Percentiles rank a stretch among this genome's conserved stretches.
phyloP scores from a whole-genome alignment of 2,888 invertebrate genomes.

The Ormyrus rosae region DNA sequence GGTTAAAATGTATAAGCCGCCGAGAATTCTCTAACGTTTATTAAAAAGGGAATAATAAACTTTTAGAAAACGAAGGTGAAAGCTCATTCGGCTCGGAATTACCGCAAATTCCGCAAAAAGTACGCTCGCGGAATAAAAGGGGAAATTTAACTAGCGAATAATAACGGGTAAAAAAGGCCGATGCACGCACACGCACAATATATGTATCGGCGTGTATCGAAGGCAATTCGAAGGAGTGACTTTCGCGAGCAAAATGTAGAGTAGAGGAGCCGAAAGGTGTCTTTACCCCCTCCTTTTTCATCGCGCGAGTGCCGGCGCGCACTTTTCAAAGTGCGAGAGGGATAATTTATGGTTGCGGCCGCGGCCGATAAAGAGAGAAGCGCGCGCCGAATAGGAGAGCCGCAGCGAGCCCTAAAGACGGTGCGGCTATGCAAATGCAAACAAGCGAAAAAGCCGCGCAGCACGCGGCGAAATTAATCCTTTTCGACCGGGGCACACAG shows the following conservation, averaged over 20 bases:
- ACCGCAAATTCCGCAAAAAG: not conserved
- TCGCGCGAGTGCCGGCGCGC: slow-evolving; percentile 28
- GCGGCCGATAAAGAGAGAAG: slow-evolving; percentile 23
- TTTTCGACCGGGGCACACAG: too few species aligned
- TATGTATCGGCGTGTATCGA: not conserved
- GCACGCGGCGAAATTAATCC: too few species aligned
- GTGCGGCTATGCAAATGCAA: slow-evolving; percentile 1
- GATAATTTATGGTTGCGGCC: slow-evolving; percentile 45
- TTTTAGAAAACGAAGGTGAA: too few species aligned
- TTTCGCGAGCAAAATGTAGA: slow-evolving; percentile 27
- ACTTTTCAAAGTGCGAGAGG: slow-evolving; percentile 43
- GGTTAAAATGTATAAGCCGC: too few species aligned
- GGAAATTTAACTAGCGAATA: not conserved
- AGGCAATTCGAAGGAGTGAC: not conserved
- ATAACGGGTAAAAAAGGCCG: not conserved
- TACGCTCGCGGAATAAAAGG: not conserved
- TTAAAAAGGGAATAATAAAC: too few species aligned
- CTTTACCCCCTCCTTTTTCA: slow-evolving; percentile 22
- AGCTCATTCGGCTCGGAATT: too few species aligned
- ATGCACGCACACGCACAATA: not conserved
- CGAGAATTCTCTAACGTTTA: too few species aligned
- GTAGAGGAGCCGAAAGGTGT: slow-evolving; percentile 24
- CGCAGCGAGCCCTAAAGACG: not conserved
- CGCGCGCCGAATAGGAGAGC: not conserved
- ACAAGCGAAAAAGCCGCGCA: too few species aligned